Conservation (phyloP, 1,140 invertebrate species). For the Meloidogyne chitwoodi region DNA sequence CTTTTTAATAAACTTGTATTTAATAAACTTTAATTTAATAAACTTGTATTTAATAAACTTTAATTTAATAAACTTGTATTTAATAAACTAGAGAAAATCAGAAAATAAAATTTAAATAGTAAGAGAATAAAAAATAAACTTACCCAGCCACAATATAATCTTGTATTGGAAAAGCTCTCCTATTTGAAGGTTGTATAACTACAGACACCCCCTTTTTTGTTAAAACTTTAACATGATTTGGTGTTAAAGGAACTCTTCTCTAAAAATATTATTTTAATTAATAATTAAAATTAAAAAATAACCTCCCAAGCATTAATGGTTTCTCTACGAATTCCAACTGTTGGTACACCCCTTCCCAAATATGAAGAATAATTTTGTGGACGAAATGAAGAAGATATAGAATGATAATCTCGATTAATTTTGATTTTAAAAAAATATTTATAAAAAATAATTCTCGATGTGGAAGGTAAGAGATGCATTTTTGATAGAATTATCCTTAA, state of each 20-base stretch:
- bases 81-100: too few species aligned
- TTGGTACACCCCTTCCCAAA: constrained; percentile 10
- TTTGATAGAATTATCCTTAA: too few species aligned
- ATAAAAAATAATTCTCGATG: background rate
- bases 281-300: background rate
- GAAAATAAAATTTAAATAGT: too few species aligned
- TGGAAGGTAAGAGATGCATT: background rate
- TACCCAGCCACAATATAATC: constrained; percentile 54
- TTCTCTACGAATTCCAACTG: constrained; percentile 49
- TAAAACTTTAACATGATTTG: constrained; percentile 80
- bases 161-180: constrained; percentile 92
- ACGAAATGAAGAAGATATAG: background rate
- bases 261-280: background rate
- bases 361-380: constrained; percentile 8
- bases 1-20: background rate
- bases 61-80: too few species aligned
- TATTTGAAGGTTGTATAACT: constrained; percentile 93
- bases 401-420: background rate
- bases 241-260: constrained; percentile 83
- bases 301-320: constrained; percentile 73
- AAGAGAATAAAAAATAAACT: too few species aligned
- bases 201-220: constrained; percentile 68
- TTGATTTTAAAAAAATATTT: background rate
- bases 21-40: background rate
- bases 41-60: background rate